Base-by-base conservation (phyloP, 37 sponge, comb jelly and placozoan species). In the Oopsacas minuta region DNA sequence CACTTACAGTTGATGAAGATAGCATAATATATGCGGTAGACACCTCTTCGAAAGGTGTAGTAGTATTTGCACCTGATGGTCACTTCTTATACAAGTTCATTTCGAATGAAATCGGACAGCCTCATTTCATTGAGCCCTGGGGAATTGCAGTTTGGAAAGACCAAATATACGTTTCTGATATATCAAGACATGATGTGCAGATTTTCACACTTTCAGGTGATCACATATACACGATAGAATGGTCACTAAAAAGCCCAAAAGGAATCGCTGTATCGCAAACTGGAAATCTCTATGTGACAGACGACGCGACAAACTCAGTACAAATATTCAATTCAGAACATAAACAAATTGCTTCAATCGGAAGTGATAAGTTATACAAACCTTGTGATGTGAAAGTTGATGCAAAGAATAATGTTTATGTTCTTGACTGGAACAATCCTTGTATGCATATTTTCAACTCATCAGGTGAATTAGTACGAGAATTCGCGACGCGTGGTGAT, bases 401-500 rank as follows among this genome's bases (percentile, higher is more conserved):
- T 10, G 75, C 75, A n/a, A 61, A 61, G 28, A n/a, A n/a, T 10
- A 10, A 61, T 34, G 30, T 61, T 3, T 61, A 61, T n/a, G 75
- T 61, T 7, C 30, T 61, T 5, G 75, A 61, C 30, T 61, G 75
- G 75, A 61, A 61, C 22, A 61, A 61, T 61, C 75, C 75, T 7
- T 61, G 75, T 61, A 61, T 61, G 75, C 75, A 61, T 34, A 61
- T 61, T 61, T 61, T 61, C 75, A 61, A n/a, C 22, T 10, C 20
- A 3, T 61, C 75, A 7, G 75, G 75, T n/a, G 75, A 61, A n/a
- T 12, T 20, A 61, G 75, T 61, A 3, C 20, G 75, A 20, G 75
- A 61, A 61, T 61, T 61, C 75, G 75, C 75, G 30, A 61, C 75
- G 30, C 75, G 75, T 25, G 75, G 75, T n/a, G 75, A 61, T 61